phyloP scores from a whole-genome alignment of 2,888 invertebrate genomes.

The Proisotoma minuta region DNA sequence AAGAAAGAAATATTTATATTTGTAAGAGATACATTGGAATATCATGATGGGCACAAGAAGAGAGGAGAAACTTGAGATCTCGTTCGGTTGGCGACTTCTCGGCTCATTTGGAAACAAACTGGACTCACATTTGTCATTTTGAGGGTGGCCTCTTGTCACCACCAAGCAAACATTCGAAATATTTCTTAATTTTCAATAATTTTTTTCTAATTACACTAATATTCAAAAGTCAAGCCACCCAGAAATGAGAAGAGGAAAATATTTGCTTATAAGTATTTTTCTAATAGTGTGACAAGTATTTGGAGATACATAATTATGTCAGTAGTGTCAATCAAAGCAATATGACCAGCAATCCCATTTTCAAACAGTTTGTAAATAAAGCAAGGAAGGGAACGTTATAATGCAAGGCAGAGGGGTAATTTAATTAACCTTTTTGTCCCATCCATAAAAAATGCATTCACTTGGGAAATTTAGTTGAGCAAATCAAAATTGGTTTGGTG shows the following conservation, averaged over 20 bases:
- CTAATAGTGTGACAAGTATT: neutral
- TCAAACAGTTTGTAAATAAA: too few species aligned
- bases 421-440: too few species aligned
- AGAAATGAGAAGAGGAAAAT: too few species aligned
- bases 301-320: conserved; percentile 12
- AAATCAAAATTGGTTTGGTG: neutral
- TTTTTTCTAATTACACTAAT: neutral
- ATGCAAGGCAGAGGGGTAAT: too few species aligned
- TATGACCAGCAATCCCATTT: too few species aligned
- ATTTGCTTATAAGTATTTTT: too few species aligned
- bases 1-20: conserved; percentile 2
- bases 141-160: conserved; percentile 44
- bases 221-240: neutral
- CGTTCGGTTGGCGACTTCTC: conserved; percentile 43
- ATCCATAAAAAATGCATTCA: neutral
- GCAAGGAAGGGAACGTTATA: too few species aligned
- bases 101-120: conserved; percentile 43
- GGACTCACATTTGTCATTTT: conserved; percentile 42
- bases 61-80: neutral
- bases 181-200: neutral
- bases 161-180: conserved; percentile 2
- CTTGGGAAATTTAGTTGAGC: neutral
- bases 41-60: too few species aligned
- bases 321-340: conserved; percentile 9
- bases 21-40: too few species aligned